Evolutionary conservation across 1,140 invertebrate genomes (phyloP).

Genomic region (Manduca sexta): DNA sequence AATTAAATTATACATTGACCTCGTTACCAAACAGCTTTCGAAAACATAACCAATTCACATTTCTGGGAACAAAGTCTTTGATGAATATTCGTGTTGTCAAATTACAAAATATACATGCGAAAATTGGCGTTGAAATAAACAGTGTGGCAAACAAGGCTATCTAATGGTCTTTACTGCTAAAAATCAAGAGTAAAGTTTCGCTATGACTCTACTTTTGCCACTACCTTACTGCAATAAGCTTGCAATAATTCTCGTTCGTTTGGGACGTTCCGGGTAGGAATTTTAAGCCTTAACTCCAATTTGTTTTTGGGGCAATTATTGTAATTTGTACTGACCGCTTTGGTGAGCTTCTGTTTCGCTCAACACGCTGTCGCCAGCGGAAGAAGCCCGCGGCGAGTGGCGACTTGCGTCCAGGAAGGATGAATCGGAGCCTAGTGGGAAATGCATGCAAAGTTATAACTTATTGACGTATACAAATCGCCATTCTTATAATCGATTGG

Average conservation of each 20-base stretch:
- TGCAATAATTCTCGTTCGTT: constrained; percentile 22
- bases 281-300: too few relatives aligned
- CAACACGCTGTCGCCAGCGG: constrained; percentile 59
- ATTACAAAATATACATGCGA: constrained; percentile 47
- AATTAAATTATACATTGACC: background rate
- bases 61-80: constrained; percentile 15
- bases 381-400: constrained; percentile 60
- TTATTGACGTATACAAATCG: too few relatives aligned
- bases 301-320: background rate
- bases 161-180: constrained; percentile 39
- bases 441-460: too few relatives aligned
- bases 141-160: constrained; percentile 62
- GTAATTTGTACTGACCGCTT: constrained; percentile 53
- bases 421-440: constrained; percentile 53
- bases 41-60: too few relatives aligned
- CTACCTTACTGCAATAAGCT: constrained; percentile 53
- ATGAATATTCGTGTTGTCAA: constrained; percentile 19
- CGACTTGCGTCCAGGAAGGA: constrained; percentile 61
- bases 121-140: constrained; percentile 48
- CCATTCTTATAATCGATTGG: too few relatives aligned
- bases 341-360: constrained; percentile 69
- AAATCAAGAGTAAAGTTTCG: constrained; percentile 69
- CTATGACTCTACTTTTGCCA: constrained; percentile 70
- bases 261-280: background rate
- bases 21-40: constrained; percentile 1